Conservation (phyloP, 1,140 invertebrate species). For the Ceratitis capitata region DNA sequence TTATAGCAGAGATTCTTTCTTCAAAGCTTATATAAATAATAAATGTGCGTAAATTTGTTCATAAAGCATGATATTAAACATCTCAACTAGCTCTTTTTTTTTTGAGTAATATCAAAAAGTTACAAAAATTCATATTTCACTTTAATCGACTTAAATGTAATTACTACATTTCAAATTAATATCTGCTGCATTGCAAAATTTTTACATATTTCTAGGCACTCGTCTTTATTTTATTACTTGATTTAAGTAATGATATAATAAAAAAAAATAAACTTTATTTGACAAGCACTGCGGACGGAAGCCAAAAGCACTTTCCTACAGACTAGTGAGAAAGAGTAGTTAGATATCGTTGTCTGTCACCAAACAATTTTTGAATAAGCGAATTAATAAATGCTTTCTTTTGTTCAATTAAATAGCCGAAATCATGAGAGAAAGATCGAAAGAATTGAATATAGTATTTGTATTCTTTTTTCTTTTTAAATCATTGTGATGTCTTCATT, state of each 20-base stretch:
- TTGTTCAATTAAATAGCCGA: background rate
- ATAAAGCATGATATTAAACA: background rate
- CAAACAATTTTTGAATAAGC: background rate
- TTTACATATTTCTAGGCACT: conserved; percentile 12
- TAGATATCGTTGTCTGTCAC: background rate
- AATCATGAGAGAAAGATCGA: background rate
- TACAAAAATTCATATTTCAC: background rate
- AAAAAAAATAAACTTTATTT: background rate
- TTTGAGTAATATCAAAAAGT: background rate
- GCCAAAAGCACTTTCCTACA: background rate
- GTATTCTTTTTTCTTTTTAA: too few relatives aligned
- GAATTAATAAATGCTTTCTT: background rate
- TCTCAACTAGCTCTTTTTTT: background rate
- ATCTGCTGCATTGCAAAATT: background rate
- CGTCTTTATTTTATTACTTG: background rate
- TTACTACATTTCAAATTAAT: background rate
- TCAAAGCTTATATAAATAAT: background rate
- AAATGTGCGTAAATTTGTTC: background rate
- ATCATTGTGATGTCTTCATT: background rate
- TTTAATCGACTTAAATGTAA: background rate
- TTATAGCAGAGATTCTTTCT: background rate
- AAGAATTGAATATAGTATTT: background rate
- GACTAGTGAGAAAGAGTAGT: background rate
- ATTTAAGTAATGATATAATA: background rate
- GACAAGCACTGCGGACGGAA: conserved; percentile 34